Percentiles rank a stretch among this genome's conserved stretches.
Evolutionary conservation across 2,113 vertebrate genomes (phyloP).

Genomic region (Rousettus leschenaultii): DNA sequence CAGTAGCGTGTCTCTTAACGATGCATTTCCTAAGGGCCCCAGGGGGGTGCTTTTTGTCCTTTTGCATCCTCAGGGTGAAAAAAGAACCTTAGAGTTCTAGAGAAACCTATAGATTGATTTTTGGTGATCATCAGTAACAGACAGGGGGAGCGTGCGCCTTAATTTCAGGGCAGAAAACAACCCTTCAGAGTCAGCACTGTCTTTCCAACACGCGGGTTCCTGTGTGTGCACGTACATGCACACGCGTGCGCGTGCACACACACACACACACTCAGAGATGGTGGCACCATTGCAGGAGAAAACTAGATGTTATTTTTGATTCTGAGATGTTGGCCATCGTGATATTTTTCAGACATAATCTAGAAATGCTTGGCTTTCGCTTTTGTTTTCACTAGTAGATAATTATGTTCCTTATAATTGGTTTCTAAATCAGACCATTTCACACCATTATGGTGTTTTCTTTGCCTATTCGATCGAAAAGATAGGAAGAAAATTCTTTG

Average conservation of each 20-base stretch:
- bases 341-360: slow-evolving; percentile 10
- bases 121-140: not conserved
- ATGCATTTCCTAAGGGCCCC: not conserved
- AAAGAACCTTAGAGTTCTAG: not conserved
- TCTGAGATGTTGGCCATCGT: not conserved
- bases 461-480: slow-evolving; percentile 44
- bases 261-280: not conserved
- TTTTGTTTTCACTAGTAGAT: slow-evolving; percentile 52
- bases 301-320: not conserved
- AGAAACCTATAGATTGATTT: not conserved
- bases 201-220: not conserved
- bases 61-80: slow-evolving; percentile 2
- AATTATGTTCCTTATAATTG: slow-evolving; percentile 64
- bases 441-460: slow-evolving; percentile 57
- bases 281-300: not conserved
- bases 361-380: not conserved
- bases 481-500: slow-evolving; percentile 52
- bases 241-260: not conserved
- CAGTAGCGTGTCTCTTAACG: not conserved
- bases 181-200: not conserved
- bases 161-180: not conserved
- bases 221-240: too few relatives aligned
- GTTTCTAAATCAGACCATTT: slow-evolving; percentile 67
- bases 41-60: not conserved
- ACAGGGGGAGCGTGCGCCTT: not conserved